Conservation (phyloP, 1,140 invertebrate species). For the Drosophila kikkawai region DNA sequence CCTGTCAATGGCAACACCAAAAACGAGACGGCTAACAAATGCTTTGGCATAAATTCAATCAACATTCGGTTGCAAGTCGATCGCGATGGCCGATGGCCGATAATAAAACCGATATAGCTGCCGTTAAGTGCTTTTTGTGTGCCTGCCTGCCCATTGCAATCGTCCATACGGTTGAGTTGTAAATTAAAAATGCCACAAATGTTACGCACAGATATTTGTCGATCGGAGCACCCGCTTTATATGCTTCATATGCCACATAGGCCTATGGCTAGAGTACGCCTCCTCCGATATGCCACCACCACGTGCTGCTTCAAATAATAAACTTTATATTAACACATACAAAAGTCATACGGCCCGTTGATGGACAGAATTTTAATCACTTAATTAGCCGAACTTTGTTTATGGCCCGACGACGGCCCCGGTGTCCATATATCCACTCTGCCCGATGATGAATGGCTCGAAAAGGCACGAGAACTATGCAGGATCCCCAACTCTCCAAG, state of each 20-base stretch:
- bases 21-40: constrained; percentile 50
- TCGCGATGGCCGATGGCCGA: constrained; percentile 52
- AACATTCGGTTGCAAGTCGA: constrained; percentile 76
- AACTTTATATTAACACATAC: constrained; percentile 84
- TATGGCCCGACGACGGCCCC: constrained; percentile 55
- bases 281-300: constrained; percentile 65
- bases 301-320: constrained; percentile 84
- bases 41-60: constrained; percentile 78
- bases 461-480: constrained; percentile 61
- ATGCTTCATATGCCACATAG: constrained; percentile 70
- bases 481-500: constrained; percentile 16
- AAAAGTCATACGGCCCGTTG: constrained; percentile 74
- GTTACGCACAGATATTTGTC: constrained; percentile 79
- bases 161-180: constrained; percentile 52
- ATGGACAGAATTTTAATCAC: constrained; percentile 78
- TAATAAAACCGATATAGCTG: constrained; percentile 81
- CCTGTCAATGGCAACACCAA: constrained; percentile 54
- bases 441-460: constrained; percentile 64
- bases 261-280: constrained; percentile 38
- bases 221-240: constrained; percentile 21
- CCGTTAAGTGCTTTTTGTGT: constrained; percentile 70
- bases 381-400: constrained; percentile 75
- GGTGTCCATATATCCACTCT: constrained; percentile 34
- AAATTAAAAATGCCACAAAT: constrained; percentile 84
- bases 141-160: constrained; percentile 59